Base-by-base conservation (phyloP, 2,113 vertebrate species). In the Redunca redunca region DNA sequence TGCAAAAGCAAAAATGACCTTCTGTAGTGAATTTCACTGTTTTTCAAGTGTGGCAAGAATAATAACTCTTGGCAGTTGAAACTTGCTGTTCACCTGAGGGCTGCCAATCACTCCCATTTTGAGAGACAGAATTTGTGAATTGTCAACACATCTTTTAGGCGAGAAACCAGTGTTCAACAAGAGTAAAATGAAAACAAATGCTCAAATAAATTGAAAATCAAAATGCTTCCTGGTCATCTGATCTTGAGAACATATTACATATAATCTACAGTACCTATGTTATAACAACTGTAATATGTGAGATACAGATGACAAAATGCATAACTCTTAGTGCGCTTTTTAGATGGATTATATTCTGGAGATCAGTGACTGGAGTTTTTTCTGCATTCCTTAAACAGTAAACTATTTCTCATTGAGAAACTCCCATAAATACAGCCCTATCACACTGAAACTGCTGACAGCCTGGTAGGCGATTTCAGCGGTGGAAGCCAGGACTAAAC, bases 71-170 rank as follows among this genome's bases (percentile, higher is more conserved):
- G 92, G 82, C 55, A 90, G 89, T 86, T 85, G 82, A 71, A 28
- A 80, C 85, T 87, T 85, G 52, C 9, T 96, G 23, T 92, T 96
- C 78, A 97, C 97, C 97, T 97, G 97, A 98, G 97, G 82, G 7
- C 62, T 97, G 97, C 97, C 99, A 98, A 25, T 99, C 98, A 98
- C 89, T 77, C 55, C 77, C 80, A 60, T 88, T 96, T 60, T 96
- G 97, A 98, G 96, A 98, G 96, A 88, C 10, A 97, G 40, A 64
- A 94, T 74, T 96, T 52, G 14, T 74, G 77, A 96, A 40, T 85
- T 98, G 95, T 96, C 98, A 98, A 6, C 64, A 93, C 92, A 11
- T 96, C 97, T 98, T 90, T 92, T 92, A 78, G 48, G 55, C 0
- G 9, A 88, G 16, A 96, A 95, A 88, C 67, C 46, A 21, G 4